Base-by-base conservation (phyloP, 1,140 invertebrate species). In the Sitodiplosis mosellana region DNA sequence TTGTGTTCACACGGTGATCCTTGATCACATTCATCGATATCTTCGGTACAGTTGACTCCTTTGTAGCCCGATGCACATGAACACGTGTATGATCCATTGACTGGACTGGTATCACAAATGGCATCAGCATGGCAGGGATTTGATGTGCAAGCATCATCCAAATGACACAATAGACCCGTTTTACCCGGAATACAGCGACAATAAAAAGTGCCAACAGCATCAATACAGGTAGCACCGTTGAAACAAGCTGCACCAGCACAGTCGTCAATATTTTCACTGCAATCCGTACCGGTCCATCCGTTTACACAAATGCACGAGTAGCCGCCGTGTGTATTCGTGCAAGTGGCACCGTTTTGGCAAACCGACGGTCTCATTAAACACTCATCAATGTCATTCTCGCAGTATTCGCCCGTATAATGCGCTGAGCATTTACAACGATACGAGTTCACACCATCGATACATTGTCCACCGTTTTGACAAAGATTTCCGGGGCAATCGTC, bases 271-370 rank as follows among this genome's bases (percentile, higher is more conserved):
- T 95, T 94, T 54, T 83, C 76, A 15, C 83, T 85, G 64, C 91
- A 95, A 57, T 93, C 86, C 0, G 79, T 71, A 3, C 89, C 90
- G 0, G 83, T 86, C 87, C 89, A 94, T 15, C 90, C 90, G 59
- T 92, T 94, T 27, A 93, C 89, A 64, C 93, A 98, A 57, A 96
- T 94, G 67, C 93, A 98, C 1, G 84, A 85, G 67, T 85, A 96
- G 6, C 86, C 81, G 36, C 89, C 88, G 19, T 79, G 69, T 0
- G 83, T 82, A 68, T 95, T 95, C 27, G 84, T 90, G 60, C 91
- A 95, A 2, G 90, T 95, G 2, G 87, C 91, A 0, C 89, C 89
- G 63, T 96, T 95, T 66, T 90, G 85, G 56, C 91, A 95, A 1
- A 90, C 78, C 41, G 80, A 78, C 0, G 88, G 88, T 47, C 74